Evolutionary conservation across 2,888 invertebrate species (phyloP), one percentile per base, ranked within the genome.

Genomic region (Ochropleura plecta): DNA sequence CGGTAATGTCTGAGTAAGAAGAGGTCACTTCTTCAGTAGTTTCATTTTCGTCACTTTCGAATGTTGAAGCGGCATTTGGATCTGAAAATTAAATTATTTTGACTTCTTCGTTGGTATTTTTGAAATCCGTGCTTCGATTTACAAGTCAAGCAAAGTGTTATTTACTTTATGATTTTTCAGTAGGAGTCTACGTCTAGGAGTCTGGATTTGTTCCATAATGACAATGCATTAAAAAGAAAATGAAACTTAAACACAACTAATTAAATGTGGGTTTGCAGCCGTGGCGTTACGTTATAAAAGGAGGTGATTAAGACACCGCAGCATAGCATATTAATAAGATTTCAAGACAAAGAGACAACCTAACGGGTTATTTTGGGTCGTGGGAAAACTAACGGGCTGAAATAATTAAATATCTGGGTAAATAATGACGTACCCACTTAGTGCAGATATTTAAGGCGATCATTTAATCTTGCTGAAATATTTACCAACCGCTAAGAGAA

Each of bases 61-160:
- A 53, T 49, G 55, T 42, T 20, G 69, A 4, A 3, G 46, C 18
- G 18, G 18, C 63, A 5, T 59, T 66, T 67, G 83, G 66, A 87
- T 75, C 85, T 85, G 69, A 3, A 77, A 77, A 49, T 60, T 18
- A 10, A 10, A 42, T 18, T 10, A 42, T 18, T 42, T 18, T 59
- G 30, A 40, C 30, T 40, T 8, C 8, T 4, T 59, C 16, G 5
- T 8, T 57, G 30, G 8, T 8, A 3, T 59, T 7, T 16, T 4
- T 0, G 18, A 57, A 30, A 6, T 10, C 3, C 6, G 14, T 9
- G 18, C 18, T 60, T 10, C 10, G 9, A 60, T 42, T 60, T 0
- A 18, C 10, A 59, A 16, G 30, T 8, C 16, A 30, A 30, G 57
- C 30, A 57, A n/a, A 51, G 55, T 12, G 55, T 20, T 20, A n/a